Percentiles rank a stretch among this genome's conserved stretches.
phyloP scores from a whole-genome alignment of 1,140 invertebrate genomes.

The Anadara kagoshimensis region DNA sequence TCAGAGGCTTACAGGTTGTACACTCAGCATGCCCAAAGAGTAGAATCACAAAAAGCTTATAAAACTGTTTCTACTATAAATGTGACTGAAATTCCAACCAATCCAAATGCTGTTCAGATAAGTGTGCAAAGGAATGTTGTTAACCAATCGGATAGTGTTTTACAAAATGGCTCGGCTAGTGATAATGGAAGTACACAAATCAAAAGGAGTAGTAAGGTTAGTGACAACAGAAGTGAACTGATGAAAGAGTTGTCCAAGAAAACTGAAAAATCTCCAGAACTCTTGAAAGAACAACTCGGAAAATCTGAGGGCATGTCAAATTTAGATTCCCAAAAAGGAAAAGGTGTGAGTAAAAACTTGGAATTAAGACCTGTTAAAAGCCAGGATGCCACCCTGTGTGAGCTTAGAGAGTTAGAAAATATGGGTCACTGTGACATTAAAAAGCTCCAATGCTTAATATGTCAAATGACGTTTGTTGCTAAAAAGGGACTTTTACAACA shows the following conservation, averaged over 20 bases:
- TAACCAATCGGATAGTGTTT: too few relatives aligned
- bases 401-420: conserved; percentile 28
- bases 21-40: conserved; percentile 53
- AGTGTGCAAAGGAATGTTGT: too few relatives aligned
- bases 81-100: conserved; percentile 52
- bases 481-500: conserved; percentile 69
- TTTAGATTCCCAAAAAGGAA: neutral
- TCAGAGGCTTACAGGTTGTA: conserved; percentile 59
- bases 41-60: conserved; percentile 47
- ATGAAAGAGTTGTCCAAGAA: too few relatives aligned
- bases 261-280: too few relatives aligned
- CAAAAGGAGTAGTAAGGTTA: too few relatives aligned
- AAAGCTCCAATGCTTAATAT: conserved; percentile 50
- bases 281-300: too few relatives aligned
- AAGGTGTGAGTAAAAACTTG: neutral
- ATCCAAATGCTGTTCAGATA: conserved; percentile 51
- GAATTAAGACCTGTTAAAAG: conserved; percentile 34
- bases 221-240: too few relatives aligned
- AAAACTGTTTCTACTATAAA: conserved; percentile 11
- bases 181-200: neutral
- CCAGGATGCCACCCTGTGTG: conserved; percentile 12
- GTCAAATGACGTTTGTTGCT: conserved; percentile 57
- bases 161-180: too few relatives aligned
- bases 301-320: too few relatives aligned
- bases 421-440: conserved; percentile 32